Percentiles rank a stretch among this genome's conserved stretches.
These are phyloP conservation scores for Emydoidea blandingii DNA, from an alignment of 2,797 vertebrate genomes.

Conservation along the genomic window DNA sequence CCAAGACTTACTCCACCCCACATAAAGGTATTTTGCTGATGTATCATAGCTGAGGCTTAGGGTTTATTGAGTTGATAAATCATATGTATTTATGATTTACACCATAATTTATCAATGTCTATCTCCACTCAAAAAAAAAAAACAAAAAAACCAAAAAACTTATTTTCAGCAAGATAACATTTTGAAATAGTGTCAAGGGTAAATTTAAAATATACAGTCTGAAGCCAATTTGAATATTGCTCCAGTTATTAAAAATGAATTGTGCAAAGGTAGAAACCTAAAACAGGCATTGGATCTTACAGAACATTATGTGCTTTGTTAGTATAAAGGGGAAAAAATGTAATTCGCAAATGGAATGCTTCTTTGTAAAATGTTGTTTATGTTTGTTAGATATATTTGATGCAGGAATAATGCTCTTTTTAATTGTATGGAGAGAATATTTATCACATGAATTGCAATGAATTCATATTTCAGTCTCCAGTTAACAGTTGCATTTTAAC, in stretches of 20 bases:
- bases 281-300: neutral
- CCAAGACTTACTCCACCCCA: neutral
- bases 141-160: no score
- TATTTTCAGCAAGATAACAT: neutral
- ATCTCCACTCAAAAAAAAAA: neutral
- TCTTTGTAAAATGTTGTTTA: neutral
- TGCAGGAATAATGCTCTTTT: neutral
- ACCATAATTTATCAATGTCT: neutral
- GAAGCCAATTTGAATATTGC: neutral
- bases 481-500: conserved; percentile 17
- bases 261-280: neutral
- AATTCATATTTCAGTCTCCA: neutral
- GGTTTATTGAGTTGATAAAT: neutral
- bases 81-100: neutral
- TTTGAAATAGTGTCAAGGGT: neutral
- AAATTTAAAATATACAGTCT: neutral
- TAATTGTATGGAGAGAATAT: neutral
- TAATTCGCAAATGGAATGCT: neutral
- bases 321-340: neutral
- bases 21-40: neutral
- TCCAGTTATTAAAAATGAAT: neutral
- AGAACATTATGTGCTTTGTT: neutral
- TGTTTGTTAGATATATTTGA: neutral
- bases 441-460: neutral
- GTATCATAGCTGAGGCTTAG: neutral